These are phyloP conservation scores for Atrichornis clamosus DNA, from an alignment of 2,113 vertebrate species.

Conservation along the genomic window DNA sequence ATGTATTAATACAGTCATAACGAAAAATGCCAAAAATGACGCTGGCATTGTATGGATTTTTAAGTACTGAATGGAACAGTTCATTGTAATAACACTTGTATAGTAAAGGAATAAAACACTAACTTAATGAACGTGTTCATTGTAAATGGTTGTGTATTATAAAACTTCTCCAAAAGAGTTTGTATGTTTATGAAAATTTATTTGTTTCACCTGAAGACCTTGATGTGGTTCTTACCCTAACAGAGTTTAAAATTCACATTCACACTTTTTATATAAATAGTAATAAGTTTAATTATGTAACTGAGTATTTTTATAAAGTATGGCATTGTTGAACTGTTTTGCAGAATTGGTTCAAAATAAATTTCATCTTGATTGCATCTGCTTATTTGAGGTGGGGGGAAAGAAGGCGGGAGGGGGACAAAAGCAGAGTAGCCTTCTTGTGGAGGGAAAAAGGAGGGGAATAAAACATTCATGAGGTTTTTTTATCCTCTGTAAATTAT, in stretches of 20 bases:
- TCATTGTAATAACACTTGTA: constrained; percentile 81
- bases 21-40: constrained; percentile 59
- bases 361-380: constrained; percentile 68
- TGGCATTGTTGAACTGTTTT: constrained; percentile 73
- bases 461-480: background rate
- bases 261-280: constrained; percentile 72
- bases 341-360: constrained; percentile 76
- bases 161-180: constrained; percentile 71
- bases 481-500: background rate
- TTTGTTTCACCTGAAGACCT: constrained; percentile 69
- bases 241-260: constrained; percentile 69
- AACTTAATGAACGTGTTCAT: constrained; percentile 74
- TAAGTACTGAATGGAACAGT: constrained; percentile 67
- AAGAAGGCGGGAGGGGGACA: background rate
- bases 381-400: constrained; percentile 16
- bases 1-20: constrained; percentile 70
- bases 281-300: constrained; percentile 70
- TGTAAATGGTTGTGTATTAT: constrained; percentile 79
- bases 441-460: background rate
- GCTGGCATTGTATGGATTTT: constrained; percentile 71
- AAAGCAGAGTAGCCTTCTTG: background rate
- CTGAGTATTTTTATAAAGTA: constrained; percentile 80
- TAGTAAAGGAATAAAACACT: constrained; percentile 81
- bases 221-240: constrained; percentile 69
- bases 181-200: constrained; percentile 72